Evolutionary conservation across 2,797 vertebrate genomes (phyloP).

Genomic region (Hirundo rustica): DNA sequence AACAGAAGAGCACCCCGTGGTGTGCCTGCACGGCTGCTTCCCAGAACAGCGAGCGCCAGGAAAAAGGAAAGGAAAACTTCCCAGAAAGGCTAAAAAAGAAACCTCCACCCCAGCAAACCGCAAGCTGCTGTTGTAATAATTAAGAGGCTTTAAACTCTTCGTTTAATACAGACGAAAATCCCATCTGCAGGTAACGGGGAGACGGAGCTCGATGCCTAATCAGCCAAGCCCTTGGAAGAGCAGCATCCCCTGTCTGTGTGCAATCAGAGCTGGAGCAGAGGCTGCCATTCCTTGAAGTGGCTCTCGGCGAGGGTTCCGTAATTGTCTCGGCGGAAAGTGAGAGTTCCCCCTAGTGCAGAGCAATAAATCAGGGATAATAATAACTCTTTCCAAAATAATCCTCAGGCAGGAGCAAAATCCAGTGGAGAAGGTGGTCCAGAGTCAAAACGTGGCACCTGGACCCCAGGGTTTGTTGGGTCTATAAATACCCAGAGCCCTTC

Average conservation of each 20-base stretch:
- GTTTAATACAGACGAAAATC: background rate
- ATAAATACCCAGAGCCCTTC: constrained; percentile 6
- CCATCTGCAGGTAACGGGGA: background rate
- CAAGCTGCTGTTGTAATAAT: constrained; percentile 5
- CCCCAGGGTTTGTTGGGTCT: constrained; percentile 36
- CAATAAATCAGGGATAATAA: constrained; percentile 77
- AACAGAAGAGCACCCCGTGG: too few species aligned
- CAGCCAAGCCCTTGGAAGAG: background rate
- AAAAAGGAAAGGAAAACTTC: background rate
- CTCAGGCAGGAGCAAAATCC: constrained; percentile 73
- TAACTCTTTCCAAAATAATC: constrained; percentile 79
- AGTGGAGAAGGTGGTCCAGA: constrained; percentile 67
- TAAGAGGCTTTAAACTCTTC: background rate
- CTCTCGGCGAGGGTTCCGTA: constrained; percentile 62
- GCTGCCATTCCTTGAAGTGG: constrained; percentile 61
- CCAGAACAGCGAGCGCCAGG: background rate
- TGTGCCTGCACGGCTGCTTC: rapidly evolving
- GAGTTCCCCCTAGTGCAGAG: constrained; percentile 71
- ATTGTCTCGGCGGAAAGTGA: constrained; percentile 71
- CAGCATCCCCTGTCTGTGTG: background rate
- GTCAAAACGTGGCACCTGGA: constrained; percentile 65
- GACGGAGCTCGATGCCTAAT: background rate
- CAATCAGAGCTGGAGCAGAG: constrained; percentile 31
- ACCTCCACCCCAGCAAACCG: background rate
- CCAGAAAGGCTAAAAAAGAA: background rate